Conservation (phyloP, 2,113 vertebrate genomes). For the Ciconia stormi region DNA sequence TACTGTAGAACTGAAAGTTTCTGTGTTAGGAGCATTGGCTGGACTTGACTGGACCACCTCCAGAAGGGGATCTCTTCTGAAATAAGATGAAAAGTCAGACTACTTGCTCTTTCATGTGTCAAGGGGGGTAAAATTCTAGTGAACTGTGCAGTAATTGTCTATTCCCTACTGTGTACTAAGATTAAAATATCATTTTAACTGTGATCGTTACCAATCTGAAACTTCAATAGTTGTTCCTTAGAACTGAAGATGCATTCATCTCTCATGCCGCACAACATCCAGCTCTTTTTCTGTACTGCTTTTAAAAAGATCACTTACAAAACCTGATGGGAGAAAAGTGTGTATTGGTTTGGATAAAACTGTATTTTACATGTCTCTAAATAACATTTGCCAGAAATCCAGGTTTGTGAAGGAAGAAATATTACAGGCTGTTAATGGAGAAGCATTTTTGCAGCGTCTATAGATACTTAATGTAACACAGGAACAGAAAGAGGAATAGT, state of each 20-base stretch:
- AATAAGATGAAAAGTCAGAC: slow-evolving; percentile 77
- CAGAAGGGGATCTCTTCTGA: slow-evolving; percentile 71
- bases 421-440: not conserved
- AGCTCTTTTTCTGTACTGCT: not conserved
- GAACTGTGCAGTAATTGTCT: slow-evolving; percentile 72
- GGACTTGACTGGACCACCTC: slow-evolving; percentile 74
- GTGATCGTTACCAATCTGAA: slow-evolving; percentile 60
- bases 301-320: slow-evolving; percentile 41
- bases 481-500: not conserved
- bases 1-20: slow-evolving; percentile 74
- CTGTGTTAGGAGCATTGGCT: slow-evolving; percentile 64
- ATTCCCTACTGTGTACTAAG: slow-evolving; percentile 68
- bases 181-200: slow-evolving; percentile 61
- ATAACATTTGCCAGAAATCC: not conserved
- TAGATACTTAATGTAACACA: not conserved
- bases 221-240: slow-evolving; percentile 60
- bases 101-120: slow-evolving; percentile 76
- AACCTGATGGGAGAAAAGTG: slow-evolving; percentile 24
- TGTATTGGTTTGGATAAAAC: slow-evolving; percentile 20
- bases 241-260: slow-evolving; percentile 65
- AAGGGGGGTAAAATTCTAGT: slow-evolving; percentile 74
- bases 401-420: not conserved
- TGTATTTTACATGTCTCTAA: slow-evolving; percentile 28
- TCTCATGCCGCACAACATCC: slow-evolving; percentile 44
- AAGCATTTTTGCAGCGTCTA: not conserved